Percentiles rank a stretch among this genome's conserved stretches.
These are phyloP conservation scores for Graphium colonna DNA, from an alignment of 2,888 invertebrate genomes.

Conservation along the genomic window DNA sequence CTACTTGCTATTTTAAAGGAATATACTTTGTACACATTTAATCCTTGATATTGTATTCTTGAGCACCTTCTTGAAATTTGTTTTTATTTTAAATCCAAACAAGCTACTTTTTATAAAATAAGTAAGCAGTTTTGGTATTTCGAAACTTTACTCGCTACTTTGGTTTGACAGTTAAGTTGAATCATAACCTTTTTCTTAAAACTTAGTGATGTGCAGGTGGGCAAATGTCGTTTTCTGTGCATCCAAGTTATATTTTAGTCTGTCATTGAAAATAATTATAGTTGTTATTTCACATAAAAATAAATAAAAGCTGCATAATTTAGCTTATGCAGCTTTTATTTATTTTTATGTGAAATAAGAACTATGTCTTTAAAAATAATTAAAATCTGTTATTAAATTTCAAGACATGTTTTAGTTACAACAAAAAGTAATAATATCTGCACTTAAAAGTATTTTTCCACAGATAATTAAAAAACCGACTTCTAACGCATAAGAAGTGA, in stretches of 20 bases:
- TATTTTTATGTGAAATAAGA: too few relatives aligned
- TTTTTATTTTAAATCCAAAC: not conserved
- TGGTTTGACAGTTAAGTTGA: conserved; percentile 17
- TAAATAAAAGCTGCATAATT: too few relatives aligned
- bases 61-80: conserved; percentile 6
- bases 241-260: not conserved
- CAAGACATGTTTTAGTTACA: too few relatives aligned
- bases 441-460: too few relatives aligned
- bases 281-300: too few relatives aligned
- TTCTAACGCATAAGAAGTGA: too few relatives aligned
- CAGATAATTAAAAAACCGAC: too few relatives aligned
- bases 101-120: not conserved
- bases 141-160: conserved; percentile 6
- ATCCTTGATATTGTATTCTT: not conserved
- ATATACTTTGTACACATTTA: not conserved
- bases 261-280: not conserved
- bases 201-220: not conserved
- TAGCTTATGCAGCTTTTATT: too few relatives aligned
- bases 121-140: not conserved
- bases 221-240: not conserved
- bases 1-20: not conserved
- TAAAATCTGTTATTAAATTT: too few relatives aligned
- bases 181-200: conserved; percentile 2
- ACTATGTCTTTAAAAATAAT: too few relatives aligned
- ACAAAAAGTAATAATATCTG: too few relatives aligned